Base-by-base conservation (phyloP, 30 jellyfish, hydroid and myxozoan species). In the Aurelia aurita complex sp. Pacific region DNA sequence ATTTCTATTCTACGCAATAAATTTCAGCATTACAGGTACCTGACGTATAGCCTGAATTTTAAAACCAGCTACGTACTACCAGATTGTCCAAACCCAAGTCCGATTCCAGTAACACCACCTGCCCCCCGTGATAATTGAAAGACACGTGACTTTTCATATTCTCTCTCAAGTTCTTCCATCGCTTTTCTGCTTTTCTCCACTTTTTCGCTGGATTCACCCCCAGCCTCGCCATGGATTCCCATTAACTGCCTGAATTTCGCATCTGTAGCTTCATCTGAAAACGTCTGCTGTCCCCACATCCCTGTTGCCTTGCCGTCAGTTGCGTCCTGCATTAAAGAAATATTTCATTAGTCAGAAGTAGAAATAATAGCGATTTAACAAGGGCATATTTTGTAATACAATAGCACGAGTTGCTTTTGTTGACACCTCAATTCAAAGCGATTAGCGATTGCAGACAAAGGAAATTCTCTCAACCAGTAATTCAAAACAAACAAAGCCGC, bases 71-170 rank as follows among this genome's bases (percentile, higher is more conserved):
- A 77, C 23, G 88, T 23, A 19, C 68, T 76, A 10, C 62, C 81
- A 50, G 78, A 8, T 7, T 85, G 87, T 63, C 97, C 97, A 84
- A 93, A 93, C 4, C 98, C 98, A 29, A 93, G 92, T 32, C 98
- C 98, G 10, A 93, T 93, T 4, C 98, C 98, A 19, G 98, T 93
- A 1, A 85, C 79, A 5, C 98, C 98, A 63, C 98, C 98, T 23
- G 98, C 98, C 16, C 98, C 98, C 7, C 98, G 89, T 23, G 98
- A 93, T 35, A 93, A 50, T 76, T 93, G 98, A 72, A 93, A 93
- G 32, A 85, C 97, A 16, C 98, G 92, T 38, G 98, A 93, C 60
- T 88, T 88, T 73, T 93, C 98, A 68, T 93, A 93, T 73, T 93
- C 98, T 73, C 82, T 93, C 66, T 88, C 97, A 16, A 93, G 95